Base-by-base conservation (phyloP, 1,140 invertebrate genomes). In the Andricus grossulariae region DNA sequence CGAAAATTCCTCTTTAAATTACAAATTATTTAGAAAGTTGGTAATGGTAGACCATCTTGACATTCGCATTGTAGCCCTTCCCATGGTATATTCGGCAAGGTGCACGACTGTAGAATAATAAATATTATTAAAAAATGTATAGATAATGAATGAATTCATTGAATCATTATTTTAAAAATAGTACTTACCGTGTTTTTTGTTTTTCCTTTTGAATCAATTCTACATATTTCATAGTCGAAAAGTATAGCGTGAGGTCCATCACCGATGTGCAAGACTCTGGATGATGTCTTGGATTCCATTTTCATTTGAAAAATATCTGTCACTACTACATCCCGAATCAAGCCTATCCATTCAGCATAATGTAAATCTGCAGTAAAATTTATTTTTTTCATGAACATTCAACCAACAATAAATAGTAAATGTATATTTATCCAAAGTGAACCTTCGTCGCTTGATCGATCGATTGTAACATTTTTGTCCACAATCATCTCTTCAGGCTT, bases 151-250 rank as follows among this genome's bases (percentile, higher is more conserved):
- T 54, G 16, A 7, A 54, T 18, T 54, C 13, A 54, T 54, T 54
- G 5, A 60, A 60, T 32, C 5, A 60, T 3, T n/a, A 54, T n/a
- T n/a, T 12, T 32, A 3, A 21, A 60, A 60, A 15, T 16, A 39
- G 13, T 7, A 1, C 13, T 66, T 16, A 66, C 57, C 4, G 57
- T 6, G 39, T 6, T 15, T 16, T 66, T 7, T 2, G 25, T 12
- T 66, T 66, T 66, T 66, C 57, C 57, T 39, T 66, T 66, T 13
- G 25, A 32, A 25, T 66, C 21, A 15, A 66, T 66, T 66, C 32
- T 66, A 66, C n/a, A 66, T 1, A 66, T 10, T 66, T 66, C 57
- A 16, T 66, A 66, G 16, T 66, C 21, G n/a, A 39, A 66, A 13
- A 66, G 8, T 15, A 66, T 32, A 16, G 39, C 25, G 21, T 66